Conservation (phyloP, 1,140 invertebrate genomes). For the Charaxes varanes region DNA sequence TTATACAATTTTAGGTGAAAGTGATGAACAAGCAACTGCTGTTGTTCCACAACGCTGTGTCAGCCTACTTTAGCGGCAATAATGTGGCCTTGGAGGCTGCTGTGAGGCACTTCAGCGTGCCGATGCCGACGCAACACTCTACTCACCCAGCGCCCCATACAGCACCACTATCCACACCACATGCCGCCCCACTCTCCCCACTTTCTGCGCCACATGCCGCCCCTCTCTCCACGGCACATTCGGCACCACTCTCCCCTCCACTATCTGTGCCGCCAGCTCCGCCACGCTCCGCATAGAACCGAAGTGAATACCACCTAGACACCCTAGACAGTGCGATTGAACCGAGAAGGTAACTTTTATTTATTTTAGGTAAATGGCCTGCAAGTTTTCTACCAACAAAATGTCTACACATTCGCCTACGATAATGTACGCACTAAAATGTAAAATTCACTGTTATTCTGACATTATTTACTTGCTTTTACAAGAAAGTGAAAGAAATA, state of each 20-base stretch:
- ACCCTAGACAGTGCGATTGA: too few species aligned
- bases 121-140: conserved; percentile 13
- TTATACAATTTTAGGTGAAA: conserved; percentile 84
- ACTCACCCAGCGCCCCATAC: conserved; percentile 8
- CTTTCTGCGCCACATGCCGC: conserved; percentile 9
- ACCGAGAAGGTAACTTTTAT: too few species aligned
- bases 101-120: conserved; percentile 91
- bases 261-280: conserved; percentile 9
- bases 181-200: conserved; percentile 7
- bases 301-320: too few species aligned
- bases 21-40: conserved; percentile 98
- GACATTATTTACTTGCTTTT: too few species aligned
- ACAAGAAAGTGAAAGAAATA: too few species aligned
- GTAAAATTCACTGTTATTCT: too few species aligned
- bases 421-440: too few species aligned
- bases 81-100: conserved; percentile 93
- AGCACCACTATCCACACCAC: conserved; percentile 9
- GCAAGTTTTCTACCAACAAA: too few species aligned
- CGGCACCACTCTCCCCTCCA: conserved; percentile 7
- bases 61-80: conserved; percentile 97
- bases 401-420: too few species aligned
- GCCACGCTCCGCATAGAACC: conserved; percentile 12
- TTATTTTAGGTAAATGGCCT: too few species aligned
- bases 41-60: conserved; percentile 96
- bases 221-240: conserved; percentile 8